phyloP scores from a whole-genome alignment of 2,113 vertebrate species.

The Grallaria varia region DNA sequence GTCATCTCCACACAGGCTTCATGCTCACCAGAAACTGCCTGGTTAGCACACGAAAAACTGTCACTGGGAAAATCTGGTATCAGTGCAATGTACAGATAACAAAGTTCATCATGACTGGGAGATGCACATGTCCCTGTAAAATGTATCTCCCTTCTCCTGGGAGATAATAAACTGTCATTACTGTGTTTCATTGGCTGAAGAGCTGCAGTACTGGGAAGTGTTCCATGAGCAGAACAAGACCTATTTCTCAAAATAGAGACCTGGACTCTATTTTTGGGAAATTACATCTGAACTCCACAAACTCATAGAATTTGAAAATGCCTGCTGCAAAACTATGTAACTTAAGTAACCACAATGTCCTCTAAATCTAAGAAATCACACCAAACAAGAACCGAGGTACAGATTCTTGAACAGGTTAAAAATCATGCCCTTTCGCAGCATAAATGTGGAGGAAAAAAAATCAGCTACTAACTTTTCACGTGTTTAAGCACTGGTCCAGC shows the following conservation, averaged over 20 bases:
- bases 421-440: background rate
- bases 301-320: background rate
- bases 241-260: background rate
- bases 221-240: background rate
- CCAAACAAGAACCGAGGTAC: background rate
- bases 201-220: background rate
- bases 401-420: background rate
- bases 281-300: background rate
- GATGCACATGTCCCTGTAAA: background rate
- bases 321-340: accelerated
- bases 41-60: background rate
- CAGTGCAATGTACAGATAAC: background rate
- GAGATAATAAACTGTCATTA: background rate
- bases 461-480: accelerated
- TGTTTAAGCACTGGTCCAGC: background rate
- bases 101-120: background rate
- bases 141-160: background rate
- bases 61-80: background rate
- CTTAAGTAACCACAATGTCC: background rate
- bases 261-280: background rate
- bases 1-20: background rate
- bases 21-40: background rate
- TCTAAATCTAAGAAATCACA: background rate
- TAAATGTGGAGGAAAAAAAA: background rate
- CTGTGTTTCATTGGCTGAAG: background rate